phyloP scores from a whole-genome alignment of 2,888 invertebrate genomes.

The Heliconius aoede region DNA sequence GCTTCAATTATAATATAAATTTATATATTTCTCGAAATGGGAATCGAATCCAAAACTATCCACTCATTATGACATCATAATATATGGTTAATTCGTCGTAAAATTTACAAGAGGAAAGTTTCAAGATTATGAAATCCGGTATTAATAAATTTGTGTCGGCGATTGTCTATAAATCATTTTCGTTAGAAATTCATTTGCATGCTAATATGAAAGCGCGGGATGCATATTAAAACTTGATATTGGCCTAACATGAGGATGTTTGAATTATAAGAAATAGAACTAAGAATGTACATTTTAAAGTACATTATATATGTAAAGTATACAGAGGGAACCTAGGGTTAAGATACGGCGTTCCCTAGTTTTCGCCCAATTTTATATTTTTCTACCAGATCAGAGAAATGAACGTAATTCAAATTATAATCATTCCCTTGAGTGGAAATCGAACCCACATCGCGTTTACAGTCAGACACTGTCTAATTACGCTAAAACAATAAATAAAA shows the following conservation, averaged over 20 bases:
- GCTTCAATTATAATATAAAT: not conserved
- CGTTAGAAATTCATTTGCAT: conserved; percentile 52
- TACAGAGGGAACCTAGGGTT: too few relatives aligned
- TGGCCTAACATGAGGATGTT: not conserved
- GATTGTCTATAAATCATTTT: conserved; percentile 42
- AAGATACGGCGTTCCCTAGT: too few relatives aligned
- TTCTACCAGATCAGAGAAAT: too few relatives aligned
- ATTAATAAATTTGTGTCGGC: conserved; percentile 41
- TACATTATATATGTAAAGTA: too few relatives aligned
- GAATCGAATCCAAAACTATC: not conserved
- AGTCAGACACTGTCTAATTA: too few relatives aligned
- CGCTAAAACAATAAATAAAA: too few relatives aligned
- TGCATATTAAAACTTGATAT: conserved; percentile 45
- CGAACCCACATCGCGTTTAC: too few relatives aligned
- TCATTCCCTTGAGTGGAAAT: too few relatives aligned
- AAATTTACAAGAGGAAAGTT: conserved; percentile 13
- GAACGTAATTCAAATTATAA: too few relatives aligned
- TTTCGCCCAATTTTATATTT: too few relatives aligned
- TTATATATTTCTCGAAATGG: not conserved
- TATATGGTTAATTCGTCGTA: not conserved
- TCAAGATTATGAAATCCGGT: conserved; percentile 26
- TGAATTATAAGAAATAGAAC: not conserved
- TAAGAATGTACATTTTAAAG: too few relatives aligned
- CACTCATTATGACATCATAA: not conserved
- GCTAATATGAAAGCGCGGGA: conserved; percentile 49